A percentile compares a stretch with the other conserved stretches of the same genome.
These are phyloP conservation scores for Hipposideros larvatus DNA, from an alignment of 2,797 vertebrate species.

Conservation along the genomic window DNA sequence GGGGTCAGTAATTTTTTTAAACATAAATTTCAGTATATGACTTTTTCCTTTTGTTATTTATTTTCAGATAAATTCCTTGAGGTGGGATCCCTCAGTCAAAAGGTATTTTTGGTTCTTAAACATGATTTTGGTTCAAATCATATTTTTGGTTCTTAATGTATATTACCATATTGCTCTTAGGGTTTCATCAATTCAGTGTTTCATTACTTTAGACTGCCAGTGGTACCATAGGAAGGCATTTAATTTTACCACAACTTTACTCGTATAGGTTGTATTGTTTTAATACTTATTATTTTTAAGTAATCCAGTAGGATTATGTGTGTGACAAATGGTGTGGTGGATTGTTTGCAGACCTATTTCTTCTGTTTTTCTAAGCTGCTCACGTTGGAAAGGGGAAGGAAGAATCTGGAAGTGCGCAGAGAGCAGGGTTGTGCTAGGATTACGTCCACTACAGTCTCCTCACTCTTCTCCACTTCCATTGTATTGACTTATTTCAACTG, in stretches of 20 bases:
- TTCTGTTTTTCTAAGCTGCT: slow-evolving; percentile 1
- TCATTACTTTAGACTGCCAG: neutral
- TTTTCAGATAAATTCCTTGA: neutral
- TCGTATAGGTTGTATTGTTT: neutral
- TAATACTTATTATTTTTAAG: neutral
- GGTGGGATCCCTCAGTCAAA: neutral
- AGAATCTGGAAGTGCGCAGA: neutral
- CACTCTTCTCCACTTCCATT: neutral
- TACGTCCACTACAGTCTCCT: too few relatives aligned
- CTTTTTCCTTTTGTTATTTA: neutral
- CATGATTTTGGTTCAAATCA: too few relatives aligned
- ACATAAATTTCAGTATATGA: neutral
- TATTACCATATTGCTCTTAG: neutral
- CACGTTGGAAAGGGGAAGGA: neutral
- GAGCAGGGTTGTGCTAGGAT: neutral
- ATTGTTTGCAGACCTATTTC: neutral
- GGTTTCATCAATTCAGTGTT: neutral
- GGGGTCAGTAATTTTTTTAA: neutral
- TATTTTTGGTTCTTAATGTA: neutral
- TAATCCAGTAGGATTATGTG: neutral
- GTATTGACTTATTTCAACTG: neutral
- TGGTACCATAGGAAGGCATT: neutral
- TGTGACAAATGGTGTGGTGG: neutral
- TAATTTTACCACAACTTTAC: neutral
- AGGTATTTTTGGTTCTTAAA: neutral